These are phyloP conservation scores for Cecidostiba fungosa DNA, from an alignment of 2,888 invertebrate genomes.

Conservation along the genomic window DNA sequence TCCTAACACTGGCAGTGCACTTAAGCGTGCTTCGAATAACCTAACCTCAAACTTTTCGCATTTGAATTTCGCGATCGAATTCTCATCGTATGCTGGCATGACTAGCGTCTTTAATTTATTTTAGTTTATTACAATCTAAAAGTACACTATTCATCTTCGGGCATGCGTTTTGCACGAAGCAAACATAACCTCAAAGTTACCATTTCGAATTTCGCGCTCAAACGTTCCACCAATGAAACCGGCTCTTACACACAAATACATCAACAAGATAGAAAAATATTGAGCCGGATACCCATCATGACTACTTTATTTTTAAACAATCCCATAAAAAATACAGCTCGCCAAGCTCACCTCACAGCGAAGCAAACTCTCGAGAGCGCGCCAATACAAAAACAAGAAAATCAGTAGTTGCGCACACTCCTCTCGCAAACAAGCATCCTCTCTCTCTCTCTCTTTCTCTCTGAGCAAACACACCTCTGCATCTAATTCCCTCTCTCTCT, in stretches of 20 bases:
- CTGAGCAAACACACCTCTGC: slow-evolving; percentile 31
- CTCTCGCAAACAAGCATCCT: slow-evolving; percentile 19
- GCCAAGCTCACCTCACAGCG: neutral
- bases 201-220: too few relatives aligned
- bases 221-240: too few relatives aligned
- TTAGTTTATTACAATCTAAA: too few relatives aligned
- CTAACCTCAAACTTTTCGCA: neutral
- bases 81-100: too few relatives aligned
- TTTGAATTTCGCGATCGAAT: neutral
- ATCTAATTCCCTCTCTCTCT: slow-evolving; percentile 2
- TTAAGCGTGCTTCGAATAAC: neutral
- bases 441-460: neutral
- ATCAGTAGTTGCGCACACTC: slow-evolving; percentile 1
- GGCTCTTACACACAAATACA: too few relatives aligned
- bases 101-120: too few relatives aligned
- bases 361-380: neutral
- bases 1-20: neutral
- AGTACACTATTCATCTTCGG: too few relatives aligned
- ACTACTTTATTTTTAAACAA: too few relatives aligned
- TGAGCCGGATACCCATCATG: too few relatives aligned
- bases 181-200: too few relatives aligned
- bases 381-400: neutral
- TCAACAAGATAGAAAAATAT: too few relatives aligned
- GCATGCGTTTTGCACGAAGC: neutral
- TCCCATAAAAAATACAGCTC: neutral